phyloP scores from a whole-genome alignment of 1,140 invertebrate species.

The Psilanteris sp. region DNA sequence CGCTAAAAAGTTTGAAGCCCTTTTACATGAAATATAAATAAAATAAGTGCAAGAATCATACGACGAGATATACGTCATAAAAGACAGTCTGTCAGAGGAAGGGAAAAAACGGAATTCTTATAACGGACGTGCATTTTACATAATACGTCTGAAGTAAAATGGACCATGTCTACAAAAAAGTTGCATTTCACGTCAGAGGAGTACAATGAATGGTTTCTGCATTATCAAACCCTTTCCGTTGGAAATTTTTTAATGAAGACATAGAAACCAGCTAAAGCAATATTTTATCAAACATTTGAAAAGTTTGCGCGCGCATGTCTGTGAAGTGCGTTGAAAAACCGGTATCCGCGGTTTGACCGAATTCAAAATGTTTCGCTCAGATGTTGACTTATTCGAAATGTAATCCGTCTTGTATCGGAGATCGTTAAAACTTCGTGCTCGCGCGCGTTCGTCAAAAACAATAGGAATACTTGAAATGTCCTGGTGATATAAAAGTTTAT shows the following conservation, averaged over 20 bases:
- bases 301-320: too few relatives aligned
- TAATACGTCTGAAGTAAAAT: constrained; percentile 43
- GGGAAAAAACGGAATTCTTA: constrained; percentile 37
- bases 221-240: constrained; percentile 14
- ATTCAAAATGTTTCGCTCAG: too few relatives aligned
- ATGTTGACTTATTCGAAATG: too few relatives aligned
- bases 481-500: too few relatives aligned
- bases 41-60: constrained; percentile 31
- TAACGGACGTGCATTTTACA: constrained; percentile 27
- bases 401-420: too few relatives aligned
- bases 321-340: too few relatives aligned
- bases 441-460: too few relatives aligned
- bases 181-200: constrained; percentile 29
- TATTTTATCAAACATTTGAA: constrained; percentile 8
- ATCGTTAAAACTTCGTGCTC: too few relatives aligned
- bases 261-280: background rate
- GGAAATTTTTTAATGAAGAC: constrained; percentile 18
- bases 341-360: too few relatives aligned
- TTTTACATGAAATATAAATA: constrained; percentile 34
- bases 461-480: too few relatives aligned
- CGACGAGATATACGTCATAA: constrained; percentile 33
- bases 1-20: constrained; percentile 6
- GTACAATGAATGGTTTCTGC: constrained; percentile 25
- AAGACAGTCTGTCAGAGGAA: constrained; percentile 33
- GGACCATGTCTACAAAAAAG: constrained; percentile 37